Conservation (phyloP, 2,113 vertebrate genomes). For the Empidonax alnorum region DNA sequence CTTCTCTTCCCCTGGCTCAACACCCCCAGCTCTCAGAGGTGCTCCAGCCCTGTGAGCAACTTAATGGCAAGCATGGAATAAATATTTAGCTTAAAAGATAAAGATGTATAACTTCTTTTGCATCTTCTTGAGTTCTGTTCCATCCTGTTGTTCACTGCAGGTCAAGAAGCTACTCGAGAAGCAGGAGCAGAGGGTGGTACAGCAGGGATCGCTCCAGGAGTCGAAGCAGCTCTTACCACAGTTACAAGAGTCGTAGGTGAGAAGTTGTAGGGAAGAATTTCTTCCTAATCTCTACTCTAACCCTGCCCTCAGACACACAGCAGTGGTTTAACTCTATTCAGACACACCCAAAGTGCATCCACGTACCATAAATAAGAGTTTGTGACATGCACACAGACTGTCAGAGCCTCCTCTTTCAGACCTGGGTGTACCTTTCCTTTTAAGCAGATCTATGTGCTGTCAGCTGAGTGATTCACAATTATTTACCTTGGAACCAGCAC, state of each 20-base stretch:
- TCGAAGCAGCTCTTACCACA: slow-evolving; percentile 87
- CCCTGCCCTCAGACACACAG: neutral
- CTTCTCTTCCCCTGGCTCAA: neutral
- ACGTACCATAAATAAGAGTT: neutral
- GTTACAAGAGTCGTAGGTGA: slow-evolving; percentile 86
- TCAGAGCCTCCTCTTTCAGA: neutral
- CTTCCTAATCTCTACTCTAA: neutral
- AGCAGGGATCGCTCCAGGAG: slow-evolving; percentile 82
- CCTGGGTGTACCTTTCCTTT: neutral
- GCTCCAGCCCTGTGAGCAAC: neutral
- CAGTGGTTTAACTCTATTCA: neutral
- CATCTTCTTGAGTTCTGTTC: neutral
- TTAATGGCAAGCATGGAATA: neutral
- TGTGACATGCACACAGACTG: neutral
- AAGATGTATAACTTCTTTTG: neutral
- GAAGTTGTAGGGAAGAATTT: neutral
- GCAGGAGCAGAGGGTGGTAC: slow-evolving; percentile 84
- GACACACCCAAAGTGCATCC: no score
- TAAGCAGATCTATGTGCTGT: neutral
- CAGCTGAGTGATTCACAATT: neutral
- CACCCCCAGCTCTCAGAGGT: neutral
- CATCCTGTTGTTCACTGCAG: neutral
- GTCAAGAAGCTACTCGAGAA: slow-evolving; percentile 88
- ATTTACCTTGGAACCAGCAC: neutral
- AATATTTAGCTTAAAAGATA: neutral